phyloP scores from a whole-genome alignment of 2,797 vertebrate species.

The Crocidura indochinensis region DNA sequence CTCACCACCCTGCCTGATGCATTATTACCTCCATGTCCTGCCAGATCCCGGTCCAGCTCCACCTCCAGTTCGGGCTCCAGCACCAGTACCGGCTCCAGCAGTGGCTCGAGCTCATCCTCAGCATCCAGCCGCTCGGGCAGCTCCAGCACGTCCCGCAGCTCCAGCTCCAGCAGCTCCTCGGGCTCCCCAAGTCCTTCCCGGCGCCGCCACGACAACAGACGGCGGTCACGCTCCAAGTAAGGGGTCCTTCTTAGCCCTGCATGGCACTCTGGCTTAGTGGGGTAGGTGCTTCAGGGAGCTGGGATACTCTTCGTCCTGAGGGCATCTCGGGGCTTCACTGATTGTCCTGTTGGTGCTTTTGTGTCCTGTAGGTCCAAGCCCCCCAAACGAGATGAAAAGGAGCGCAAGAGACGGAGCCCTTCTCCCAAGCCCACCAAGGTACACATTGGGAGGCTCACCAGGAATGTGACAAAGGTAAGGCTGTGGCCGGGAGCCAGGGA shows the following conservation, averaged over 20 bases:
- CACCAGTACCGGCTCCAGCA: conserved; percentile 97
- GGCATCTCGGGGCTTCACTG: no score
- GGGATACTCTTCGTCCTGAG: no score
- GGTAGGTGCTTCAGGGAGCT: no score
- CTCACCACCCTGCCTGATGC: no score
- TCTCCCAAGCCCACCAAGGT: conserved; percentile 98
- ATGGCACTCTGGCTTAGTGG: no score
- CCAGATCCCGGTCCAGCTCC: conserved; percentile 95
- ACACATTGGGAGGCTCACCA: conserved; percentile 96
- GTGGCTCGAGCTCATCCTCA: conserved; percentile 97
- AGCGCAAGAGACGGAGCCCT: conserved; percentile 96
- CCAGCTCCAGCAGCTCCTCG: conserved; percentile 97
- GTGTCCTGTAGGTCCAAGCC: conserved; percentile 94
- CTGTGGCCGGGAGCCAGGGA: no score
- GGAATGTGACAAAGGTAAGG: conserved; percentile 97
- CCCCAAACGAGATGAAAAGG: conserved; percentile 98
- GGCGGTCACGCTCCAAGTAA: conserved; percentile 97
- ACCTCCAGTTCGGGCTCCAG: conserved; percentile 97
- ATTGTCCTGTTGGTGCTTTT: background rate
- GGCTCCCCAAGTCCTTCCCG: conserved; percentile 96
- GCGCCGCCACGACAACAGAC: conserved; percentile 96
- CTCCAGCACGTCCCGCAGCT: conserved; percentile 96
- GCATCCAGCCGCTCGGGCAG: conserved; percentile 97
- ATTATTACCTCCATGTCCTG: background rate
- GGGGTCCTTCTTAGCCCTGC: no score